Conservation (phyloP, 2,113 vertebrate genomes). For the Machaerirhynchus nigripectus region DNA sequence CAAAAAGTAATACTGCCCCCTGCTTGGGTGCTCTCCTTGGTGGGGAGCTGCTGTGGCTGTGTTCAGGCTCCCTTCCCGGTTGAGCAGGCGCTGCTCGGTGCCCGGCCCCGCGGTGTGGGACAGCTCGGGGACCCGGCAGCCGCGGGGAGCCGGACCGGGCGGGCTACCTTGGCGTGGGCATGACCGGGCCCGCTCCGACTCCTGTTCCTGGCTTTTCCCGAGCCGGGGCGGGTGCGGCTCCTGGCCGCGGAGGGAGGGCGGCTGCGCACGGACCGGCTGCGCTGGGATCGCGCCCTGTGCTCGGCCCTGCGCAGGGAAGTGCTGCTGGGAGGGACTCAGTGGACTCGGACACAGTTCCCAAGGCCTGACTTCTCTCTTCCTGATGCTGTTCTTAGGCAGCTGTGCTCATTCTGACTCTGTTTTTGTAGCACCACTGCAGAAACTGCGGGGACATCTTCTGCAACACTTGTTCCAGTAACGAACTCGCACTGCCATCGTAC, state of each 20-base stretch:
- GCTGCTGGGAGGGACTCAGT: neutral
- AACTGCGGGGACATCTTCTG: constrained; percentile 99
- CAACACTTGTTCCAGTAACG: constrained; percentile 88
- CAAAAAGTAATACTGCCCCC: neutral
- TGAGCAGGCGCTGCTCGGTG: neutral
- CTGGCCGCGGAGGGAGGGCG: rapidly evolving
- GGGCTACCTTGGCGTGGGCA: neutral
- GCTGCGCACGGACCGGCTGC: neutral
- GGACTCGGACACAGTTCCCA: rapidly evolving
- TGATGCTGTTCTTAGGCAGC: neutral
- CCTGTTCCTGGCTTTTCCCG: neutral
- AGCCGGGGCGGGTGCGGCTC: neutral
- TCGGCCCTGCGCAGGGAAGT: rapidly evolving
- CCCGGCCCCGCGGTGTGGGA: neutral
- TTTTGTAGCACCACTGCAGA: constrained; percentile 90
- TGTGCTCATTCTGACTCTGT: neutral
- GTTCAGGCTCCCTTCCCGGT: neutral
- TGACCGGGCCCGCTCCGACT: neutral
- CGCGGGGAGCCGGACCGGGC: neutral
- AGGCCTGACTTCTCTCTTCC: neutral
- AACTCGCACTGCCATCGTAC: constrained; percentile 93
- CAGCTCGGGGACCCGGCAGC: neutral
- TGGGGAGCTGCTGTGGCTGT: rapidly evolving
- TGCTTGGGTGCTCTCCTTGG: neutral
- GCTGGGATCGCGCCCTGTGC: neutral